These are phyloP conservation scores for Merodon equestris DNA, from an alignment of 2,888 invertebrate species.

Conservation along the genomic window DNA sequence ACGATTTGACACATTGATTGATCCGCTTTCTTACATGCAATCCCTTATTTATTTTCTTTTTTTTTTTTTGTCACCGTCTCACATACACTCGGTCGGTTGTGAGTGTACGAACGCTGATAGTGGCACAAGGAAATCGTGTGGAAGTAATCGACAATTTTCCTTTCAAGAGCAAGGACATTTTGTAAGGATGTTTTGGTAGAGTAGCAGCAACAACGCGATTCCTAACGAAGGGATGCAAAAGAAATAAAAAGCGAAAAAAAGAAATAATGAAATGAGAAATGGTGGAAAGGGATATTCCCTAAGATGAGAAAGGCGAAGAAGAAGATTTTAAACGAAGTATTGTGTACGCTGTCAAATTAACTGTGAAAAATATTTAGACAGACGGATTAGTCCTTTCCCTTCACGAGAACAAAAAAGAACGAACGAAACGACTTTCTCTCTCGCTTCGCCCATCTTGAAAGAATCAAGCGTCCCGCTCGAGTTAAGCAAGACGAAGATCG, in stretches of 20 bases:
- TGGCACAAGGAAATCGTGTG: slow-evolving; percentile 68
- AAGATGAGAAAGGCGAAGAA: slow-evolving; percentile 34
- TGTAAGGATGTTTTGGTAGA: slow-evolving; percentile 15
- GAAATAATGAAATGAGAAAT: slow-evolving; percentile 4
- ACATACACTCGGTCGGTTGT: slow-evolving; percentile 5
- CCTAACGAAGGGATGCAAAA: no score
- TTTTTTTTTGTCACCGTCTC: no score
- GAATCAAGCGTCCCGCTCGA: slow-evolving; percentile 20
- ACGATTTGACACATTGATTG: slow-evolving; percentile 74
- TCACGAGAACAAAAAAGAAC: no score
- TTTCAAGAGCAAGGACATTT: slow-evolving; percentile 48
- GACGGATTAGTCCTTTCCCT: slow-evolving; percentile 66
- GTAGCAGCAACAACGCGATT: slow-evolving; percentile 1
- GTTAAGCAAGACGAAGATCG: slow-evolving; percentile 64
- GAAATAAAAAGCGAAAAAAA: background rate
- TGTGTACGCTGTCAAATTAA: slow-evolving; percentile 69
- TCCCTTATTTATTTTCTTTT: slow-evolving; percentile 60
- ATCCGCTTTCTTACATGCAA: slow-evolving; percentile 70
- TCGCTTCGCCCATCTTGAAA: slow-evolving; percentile 10
- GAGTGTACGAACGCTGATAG: slow-evolving; percentile 44
- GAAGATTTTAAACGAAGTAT: slow-evolving; percentile 65
- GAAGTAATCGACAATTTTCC: slow-evolving; percentile 69
- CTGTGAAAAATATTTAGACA: slow-evolving; percentile 68
- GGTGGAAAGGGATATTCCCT: background rate
- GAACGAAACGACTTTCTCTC: background rate